These are phyloP conservation scores for Lymantria dispar DNA, from an alignment of 2,888 invertebrate species.

Conservation along the genomic window DNA sequence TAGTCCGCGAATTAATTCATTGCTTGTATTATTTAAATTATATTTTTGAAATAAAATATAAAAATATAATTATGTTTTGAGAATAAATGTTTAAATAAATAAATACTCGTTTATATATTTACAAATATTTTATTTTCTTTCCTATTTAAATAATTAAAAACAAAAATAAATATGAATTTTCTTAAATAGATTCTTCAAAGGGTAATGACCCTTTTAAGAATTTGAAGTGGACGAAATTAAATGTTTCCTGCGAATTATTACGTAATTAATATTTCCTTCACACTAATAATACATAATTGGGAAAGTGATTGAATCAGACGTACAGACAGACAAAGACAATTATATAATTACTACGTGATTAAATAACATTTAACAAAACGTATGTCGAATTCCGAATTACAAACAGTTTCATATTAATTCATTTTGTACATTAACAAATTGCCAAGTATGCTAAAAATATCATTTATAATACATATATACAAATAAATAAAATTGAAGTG, in stretches of 20 bases:
- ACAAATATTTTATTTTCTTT: neutral
- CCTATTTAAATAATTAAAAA: no score
- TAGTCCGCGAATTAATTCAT: neutral
- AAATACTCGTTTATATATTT: neutral
- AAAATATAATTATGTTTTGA: neutral
- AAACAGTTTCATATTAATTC: neutral
- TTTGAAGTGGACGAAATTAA: slow-evolving; percentile 11
- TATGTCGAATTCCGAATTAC: neutral
- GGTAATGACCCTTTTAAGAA: slow-evolving; percentile 3
- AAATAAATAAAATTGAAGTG: no score
- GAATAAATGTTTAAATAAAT: neutral
- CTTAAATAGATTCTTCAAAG: neutral
- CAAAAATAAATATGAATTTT: no score
- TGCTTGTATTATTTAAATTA: neutral
- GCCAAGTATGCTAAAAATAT: neutral
- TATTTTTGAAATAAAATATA: neutral
- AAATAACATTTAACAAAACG: neutral
- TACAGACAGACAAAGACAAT: neutral
- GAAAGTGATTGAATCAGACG: slow-evolving; percentile 6
- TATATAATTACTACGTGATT: slow-evolving; percentile 2
- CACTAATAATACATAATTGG: slow-evolving; percentile 1
- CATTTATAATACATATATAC: neutral
- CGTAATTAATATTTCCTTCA: slow-evolving; percentile 25
- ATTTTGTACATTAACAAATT: neutral
- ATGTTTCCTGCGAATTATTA: slow-evolving; percentile 18